Conservation (phyloP, 2,888 invertebrate species). For the Trissolcus japonicus region DNA sequence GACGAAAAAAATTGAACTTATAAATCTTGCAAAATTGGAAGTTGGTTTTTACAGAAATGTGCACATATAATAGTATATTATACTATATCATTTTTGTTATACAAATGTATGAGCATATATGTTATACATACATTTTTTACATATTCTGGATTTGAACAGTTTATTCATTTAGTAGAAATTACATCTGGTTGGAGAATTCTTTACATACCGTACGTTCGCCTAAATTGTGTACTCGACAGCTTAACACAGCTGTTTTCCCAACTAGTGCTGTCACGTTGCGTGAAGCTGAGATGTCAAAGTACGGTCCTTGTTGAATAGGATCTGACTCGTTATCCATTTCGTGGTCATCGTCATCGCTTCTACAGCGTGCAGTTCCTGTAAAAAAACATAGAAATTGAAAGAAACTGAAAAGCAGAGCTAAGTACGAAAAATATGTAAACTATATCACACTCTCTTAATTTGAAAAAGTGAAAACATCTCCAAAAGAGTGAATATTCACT, state of each 20-base stretch:
- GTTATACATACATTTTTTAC: too few relatives aligned
- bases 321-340: conserved; percentile 70
- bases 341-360: conserved; percentile 71
- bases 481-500: too few relatives aligned
- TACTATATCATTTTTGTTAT: background rate
- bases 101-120: background rate
- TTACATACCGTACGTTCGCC: conserved; percentile 91
- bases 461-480: too few relatives aligned
- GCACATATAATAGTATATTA: too few relatives aligned
- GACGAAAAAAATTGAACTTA: too few relatives aligned
- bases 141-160: too few relatives aligned
- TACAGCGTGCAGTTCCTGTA: conserved; percentile 69
- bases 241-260: conserved; percentile 92
- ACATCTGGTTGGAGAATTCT: background rate
- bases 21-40: too few relatives aligned
- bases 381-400: background rate
- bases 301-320: conserved; percentile 78
- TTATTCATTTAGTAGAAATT: too few relatives aligned
- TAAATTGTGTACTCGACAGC: conserved; percentile 92
- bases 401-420: too few relatives aligned
- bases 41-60: too few relatives aligned
- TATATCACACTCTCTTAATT: too few relatives aligned
- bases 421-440: too few relatives aligned
- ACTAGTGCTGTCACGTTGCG: conserved; percentile 89
- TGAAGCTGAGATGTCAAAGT: conserved; percentile 85